These are phyloP conservation scores for Syngnathus acus DNA, from an alignment of 2,797 vertebrate genomes.

Conservation along the genomic window DNA sequence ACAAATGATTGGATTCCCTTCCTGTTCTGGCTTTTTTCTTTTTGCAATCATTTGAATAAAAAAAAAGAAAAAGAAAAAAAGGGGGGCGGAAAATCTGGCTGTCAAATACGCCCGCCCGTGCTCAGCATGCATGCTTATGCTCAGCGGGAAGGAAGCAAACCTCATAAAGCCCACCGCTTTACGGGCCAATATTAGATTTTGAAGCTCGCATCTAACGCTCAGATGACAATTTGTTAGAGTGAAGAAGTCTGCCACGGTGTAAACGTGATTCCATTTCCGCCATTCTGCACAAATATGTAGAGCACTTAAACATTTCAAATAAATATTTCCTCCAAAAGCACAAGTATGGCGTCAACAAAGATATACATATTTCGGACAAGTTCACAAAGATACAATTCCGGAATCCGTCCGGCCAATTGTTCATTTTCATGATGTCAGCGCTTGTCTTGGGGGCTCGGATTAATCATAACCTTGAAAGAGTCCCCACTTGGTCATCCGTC, in stretches of 20 bases:
- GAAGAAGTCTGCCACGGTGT: background rate
- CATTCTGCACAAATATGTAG: background rate
- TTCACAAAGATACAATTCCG: background rate
- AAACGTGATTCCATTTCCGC: background rate
- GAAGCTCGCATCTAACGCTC: background rate
- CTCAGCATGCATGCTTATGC: conserved; percentile 1
- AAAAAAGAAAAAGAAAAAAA: background rate
- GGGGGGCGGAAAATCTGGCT: background rate
- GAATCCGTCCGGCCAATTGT: background rate
- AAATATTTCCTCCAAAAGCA: background rate
- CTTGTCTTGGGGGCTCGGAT: conserved; percentile 2
- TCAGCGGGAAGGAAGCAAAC: conserved; percentile 2
- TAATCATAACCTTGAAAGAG: conserved; percentile 7
- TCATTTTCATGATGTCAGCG: background rate
- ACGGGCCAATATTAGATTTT: background rate
- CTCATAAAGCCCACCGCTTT: background rate
- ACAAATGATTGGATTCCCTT: background rate
- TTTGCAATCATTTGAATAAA: background rate
- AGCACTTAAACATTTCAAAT: background rate
- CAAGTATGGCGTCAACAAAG: background rate
- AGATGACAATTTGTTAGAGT: background rate
- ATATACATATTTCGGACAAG: too few species aligned
- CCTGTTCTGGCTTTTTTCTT: background rate
- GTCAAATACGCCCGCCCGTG: background rate
- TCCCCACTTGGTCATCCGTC: background rate